Conservation (phyloP, 2,888 invertebrate species). For the Bugulina stolonifera region DNA sequence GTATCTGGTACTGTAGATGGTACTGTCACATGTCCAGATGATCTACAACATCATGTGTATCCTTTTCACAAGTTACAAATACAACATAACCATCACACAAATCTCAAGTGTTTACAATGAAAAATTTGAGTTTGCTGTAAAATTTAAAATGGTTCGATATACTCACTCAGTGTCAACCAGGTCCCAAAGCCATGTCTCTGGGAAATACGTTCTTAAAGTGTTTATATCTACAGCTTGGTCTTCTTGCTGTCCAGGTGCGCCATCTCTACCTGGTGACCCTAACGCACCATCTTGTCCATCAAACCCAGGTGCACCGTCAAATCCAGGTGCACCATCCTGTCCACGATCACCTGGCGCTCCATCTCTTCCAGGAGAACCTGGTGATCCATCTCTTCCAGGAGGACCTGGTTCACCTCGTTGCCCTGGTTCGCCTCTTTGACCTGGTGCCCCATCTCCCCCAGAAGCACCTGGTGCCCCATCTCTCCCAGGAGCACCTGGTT, state of each 20-base stretch:
- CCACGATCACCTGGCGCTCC: neutral
- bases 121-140: neutral
- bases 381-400: neutral
- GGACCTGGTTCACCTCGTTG: neutral
- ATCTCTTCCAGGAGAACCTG: neutral
- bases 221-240: neutral
- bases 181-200: constrained; percentile 46
- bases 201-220: constrained; percentile 33
- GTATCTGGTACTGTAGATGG: constrained; percentile 58
- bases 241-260: neutral
- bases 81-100: too few species aligned
- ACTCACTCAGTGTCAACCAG: constrained; percentile 35
- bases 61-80: neutral
- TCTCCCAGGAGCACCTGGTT: neutral
- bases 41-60: neutral
- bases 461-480: neutral
- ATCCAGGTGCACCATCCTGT: neutral
- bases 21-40: constrained; percentile 52
- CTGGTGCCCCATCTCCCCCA: neutral
- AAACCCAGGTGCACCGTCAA: neutral
- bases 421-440: neutral
- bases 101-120: neutral
- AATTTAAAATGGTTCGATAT: neutral
- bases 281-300: neutral
- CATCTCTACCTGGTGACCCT: neutral